These are phyloP conservation scores for Dusona sp. DNA, from an alignment of 2,888 invertebrate species.

Conservation along the genomic window DNA sequence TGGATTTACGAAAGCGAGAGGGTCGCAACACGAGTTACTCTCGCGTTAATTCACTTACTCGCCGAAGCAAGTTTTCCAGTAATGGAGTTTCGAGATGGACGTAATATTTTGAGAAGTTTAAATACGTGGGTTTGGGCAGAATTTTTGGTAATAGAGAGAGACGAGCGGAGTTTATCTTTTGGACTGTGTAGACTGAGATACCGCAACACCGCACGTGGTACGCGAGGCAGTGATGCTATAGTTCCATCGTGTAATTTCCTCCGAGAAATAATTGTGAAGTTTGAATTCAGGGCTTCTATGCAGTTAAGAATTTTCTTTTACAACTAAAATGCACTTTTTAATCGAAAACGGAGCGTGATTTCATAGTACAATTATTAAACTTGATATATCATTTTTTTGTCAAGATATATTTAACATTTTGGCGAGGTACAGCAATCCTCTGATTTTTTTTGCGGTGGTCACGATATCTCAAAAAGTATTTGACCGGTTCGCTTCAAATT, in stretches of 20 bases:
- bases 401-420: no score
- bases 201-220: not conserved
- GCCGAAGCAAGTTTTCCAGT: conserved; percentile 48
- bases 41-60: conserved; percentile 45
- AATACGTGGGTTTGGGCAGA: not conserved
- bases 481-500: no score
- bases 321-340: no score
- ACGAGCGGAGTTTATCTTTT: not conserved
- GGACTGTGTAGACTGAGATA: not conserved
- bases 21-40: not conserved
- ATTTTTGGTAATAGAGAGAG: not conserved
- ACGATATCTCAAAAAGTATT: no score
- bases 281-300: no score
- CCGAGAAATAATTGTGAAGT: not conserved
- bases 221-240: not conserved
- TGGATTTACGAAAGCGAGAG: conserved; percentile 1
- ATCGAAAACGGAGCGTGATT: no score
- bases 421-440: no score
- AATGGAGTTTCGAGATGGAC: conserved; percentile 60
- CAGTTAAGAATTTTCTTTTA: no score
- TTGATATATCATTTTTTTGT: no score
- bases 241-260: not conserved
- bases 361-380: no score
- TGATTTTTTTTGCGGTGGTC: no score
- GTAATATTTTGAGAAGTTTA: conserved; percentile 22